These are phyloP conservation scores for Spisula solida DNA, from an alignment of 2,888 invertebrate genomes.

Conservation along the genomic window DNA sequence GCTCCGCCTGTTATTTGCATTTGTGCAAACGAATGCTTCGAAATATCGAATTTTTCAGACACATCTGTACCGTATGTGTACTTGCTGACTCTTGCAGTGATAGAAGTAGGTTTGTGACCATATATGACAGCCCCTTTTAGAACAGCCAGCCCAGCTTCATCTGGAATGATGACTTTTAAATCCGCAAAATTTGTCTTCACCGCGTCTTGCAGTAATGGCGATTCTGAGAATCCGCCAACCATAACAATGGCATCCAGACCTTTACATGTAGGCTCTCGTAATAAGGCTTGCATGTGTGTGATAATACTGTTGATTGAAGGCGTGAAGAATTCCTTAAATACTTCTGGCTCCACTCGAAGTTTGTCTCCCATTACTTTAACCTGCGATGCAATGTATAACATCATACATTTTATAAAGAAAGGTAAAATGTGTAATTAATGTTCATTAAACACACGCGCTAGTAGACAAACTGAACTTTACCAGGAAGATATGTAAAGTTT, in stretches of 20 bases:
- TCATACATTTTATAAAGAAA: too few relatives aligned
- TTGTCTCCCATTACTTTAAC: slow-evolving; percentile 48
- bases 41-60: background rate
- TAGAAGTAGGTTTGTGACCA: slow-evolving; percentile 43
- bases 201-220: slow-evolving; percentile 43
- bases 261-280: slow-evolving; percentile 29
- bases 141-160: slow-evolving; percentile 50
- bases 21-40: slow-evolving; percentile 45
- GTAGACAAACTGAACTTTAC: too few relatives aligned
- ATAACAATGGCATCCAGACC: slow-evolving; percentile 47
- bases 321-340: slow-evolving; percentile 41
- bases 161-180: slow-evolving; percentile 31
- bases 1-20: slow-evolving; percentile 45
- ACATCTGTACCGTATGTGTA: slow-evolving; percentile 31
- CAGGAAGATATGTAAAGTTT: too few relatives aligned
- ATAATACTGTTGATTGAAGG: slow-evolving; percentile 46
- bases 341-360: slow-evolving; percentile 32
- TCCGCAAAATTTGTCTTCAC: slow-evolving; percentile 8
- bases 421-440: too few relatives aligned
- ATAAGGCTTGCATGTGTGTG: slow-evolving; percentile 37
- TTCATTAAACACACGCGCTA: too few relatives aligned
- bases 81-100: slow-evolving; percentile 47
- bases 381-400: slow-evolving; percentile 5
- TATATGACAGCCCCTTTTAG: slow-evolving; percentile 56
- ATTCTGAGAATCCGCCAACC: slow-evolving; percentile 59